Base-by-base conservation (phyloP, 2,888 invertebrate species). In the Noctua janthina region DNA sequence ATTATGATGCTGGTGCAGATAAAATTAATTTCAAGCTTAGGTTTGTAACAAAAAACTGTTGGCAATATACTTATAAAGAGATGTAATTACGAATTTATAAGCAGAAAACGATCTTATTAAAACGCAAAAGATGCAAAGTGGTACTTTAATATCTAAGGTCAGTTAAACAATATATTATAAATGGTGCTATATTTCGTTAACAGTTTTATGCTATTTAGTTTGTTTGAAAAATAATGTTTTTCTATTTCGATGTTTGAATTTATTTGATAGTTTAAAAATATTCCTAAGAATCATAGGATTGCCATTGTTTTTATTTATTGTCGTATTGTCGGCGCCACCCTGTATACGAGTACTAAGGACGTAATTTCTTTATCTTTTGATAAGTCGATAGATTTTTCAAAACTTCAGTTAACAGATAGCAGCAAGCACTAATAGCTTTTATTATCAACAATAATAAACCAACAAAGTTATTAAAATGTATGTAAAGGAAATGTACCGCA, bases 391-490 rank as follows among this genome's bases (percentile, higher is more conserved):
- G 3, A 46, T 35, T 68, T 46, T 56, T 43, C 15, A 74, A 79
- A 64, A 74, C 46, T 64, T 64, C 77, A 69, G n/a, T 39, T 67
- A 5, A 39, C 35, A 72, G 69, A 76, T 77, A 59, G 29, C 29
- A 72, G 46, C 0, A 29, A 67, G 69, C 17, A 72, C 67, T 67
- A 76, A 77, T 13, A 54, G 62, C 51, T 54, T 71, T 62, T 29
- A 78, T 78, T 85, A 87, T 85, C 87, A 67, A 62, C 23, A 29
- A 70, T 70, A 64, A 68, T 70, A 68, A 68, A 66, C 68, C 35
- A 77, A 77, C 82, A 78, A 86, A 87, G 87, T 87, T 89, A 90
- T 88, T 91, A 89, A 91, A 89, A 85, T 90, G 85, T 89, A 90
- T 90, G 89, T 89, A 90, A 88, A 87, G 87, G 71, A 86, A 90